Percentiles rank a stretch among this genome's conserved stretches.
Conservation (phyloP, 2,888 invertebrate species). For the Calameuta filiformis region DNA sequence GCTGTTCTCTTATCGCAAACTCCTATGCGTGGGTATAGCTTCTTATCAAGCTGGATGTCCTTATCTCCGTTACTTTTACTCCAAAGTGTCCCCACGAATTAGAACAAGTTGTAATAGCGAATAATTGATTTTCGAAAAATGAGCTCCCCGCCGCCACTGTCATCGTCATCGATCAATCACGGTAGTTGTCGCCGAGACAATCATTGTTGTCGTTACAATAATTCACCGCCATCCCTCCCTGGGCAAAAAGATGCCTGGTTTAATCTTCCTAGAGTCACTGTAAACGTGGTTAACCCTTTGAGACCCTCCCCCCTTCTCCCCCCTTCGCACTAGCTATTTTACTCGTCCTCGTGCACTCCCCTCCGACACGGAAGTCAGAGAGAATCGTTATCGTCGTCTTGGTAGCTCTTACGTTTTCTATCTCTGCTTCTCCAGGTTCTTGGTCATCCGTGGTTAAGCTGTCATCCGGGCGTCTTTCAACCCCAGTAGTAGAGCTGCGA, state of each 20-base stretch:
- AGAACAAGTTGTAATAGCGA: neutral
- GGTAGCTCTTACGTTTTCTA: neutral
- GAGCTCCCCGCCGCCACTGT: neutral
- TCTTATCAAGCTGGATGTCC: neutral
- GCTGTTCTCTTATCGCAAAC: neutral
- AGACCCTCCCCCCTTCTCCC: neutral
- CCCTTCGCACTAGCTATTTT: neutral
- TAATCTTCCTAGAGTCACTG: neutral
- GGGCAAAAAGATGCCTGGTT: neutral
- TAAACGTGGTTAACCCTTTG: neutral
- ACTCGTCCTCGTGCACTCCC: neutral
- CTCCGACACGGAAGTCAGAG: neutral
- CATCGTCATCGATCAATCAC: neutral
- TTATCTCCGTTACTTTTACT: neutral
- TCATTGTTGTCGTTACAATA: slow-evolving; percentile 19
- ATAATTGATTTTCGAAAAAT: neutral
- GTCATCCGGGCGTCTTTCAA: neutral
- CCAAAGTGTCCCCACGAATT: neutral
- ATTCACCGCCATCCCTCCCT: slow-evolving; percentile 45
- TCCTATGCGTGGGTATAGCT: neutral
- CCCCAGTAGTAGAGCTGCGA: neutral
- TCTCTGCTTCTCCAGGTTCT: neutral
- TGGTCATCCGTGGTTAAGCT: neutral
- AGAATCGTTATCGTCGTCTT: neutral
- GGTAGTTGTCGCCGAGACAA: neutral